Base-by-base conservation (phyloP, 2,797 vertebrate genomes). In the Alectoris magna region DNA sequence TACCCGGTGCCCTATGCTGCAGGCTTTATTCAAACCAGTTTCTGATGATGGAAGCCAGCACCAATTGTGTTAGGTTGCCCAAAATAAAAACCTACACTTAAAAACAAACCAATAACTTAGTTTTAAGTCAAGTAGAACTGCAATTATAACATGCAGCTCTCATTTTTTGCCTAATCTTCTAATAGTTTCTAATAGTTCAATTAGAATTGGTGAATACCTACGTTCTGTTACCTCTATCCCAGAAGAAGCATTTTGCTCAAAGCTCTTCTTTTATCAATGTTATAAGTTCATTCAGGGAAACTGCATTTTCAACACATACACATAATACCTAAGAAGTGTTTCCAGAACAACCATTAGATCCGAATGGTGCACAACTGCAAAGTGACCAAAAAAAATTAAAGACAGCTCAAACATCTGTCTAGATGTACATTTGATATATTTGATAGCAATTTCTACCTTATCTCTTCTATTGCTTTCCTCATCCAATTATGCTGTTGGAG, bases 361-460 rank as follows among this genome's bases (percentile, higher is more conserved):
- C 6, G 29, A 73, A 14, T 29, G 21, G 27, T 75, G 9, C n/a
- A 87, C 67, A 60, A 76, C 48, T 73, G 29, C n/a, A 58, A 82
- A 84, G 53, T 16, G 8, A 69, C 31, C 82, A 81, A 78, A 91
- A 74, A 78, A 56, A 48, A 83, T 93, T 93, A 70, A 75, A 64
- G 63, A 75, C 3, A 84, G 59, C 31, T 89, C 49, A 89, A 91
- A 81, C 39, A 43, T 26, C 63, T 84, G 74, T 72, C 73, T 63
- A 63, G 17, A 70, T 31, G 49, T 51, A 17, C 22, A 51, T 16
- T 85, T 46, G 59, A 10, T 55, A n/a, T 34, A 70, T 24, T 58
- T 78, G 41, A 74, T 2, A 3, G 8, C 55, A 87, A 5, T 74
- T 93, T 89, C 69, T 89, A 38, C 38, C 69, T 14, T 34, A 44